Evolutionary conservation across 1,140 invertebrate genomes (phyloP), one percentile per base, ranked within the genome.

Genomic region (Drosophila insularis): DNA sequence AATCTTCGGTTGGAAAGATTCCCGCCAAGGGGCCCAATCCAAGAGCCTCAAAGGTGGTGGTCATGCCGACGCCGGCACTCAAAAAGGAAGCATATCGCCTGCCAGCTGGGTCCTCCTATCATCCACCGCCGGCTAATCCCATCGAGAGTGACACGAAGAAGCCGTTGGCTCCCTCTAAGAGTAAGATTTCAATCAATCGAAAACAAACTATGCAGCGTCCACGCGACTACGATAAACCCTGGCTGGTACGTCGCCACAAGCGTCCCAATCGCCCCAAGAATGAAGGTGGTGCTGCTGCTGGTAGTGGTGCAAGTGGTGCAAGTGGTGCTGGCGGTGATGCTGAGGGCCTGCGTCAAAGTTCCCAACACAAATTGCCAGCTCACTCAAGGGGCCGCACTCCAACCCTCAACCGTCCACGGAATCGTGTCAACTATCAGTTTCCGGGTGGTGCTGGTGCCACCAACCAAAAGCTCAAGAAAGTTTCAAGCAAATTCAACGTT

Each of bases 401-500:
- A 27, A 5, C 27, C 4, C 27, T 27, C 27, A 27, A 5, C 13
- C 31, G 19, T 1, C 63, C 71, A 40, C 23, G 37, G 21, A 55
- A 31, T 7, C 63, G 63, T 0, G 54, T 43, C 2, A 37, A 14
- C 7, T 69, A 64, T 13, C 74, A 75, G 32, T 75, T 64, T 4
- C 78, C 50, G 7, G 62, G 64, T 0, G 70, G 21, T 0, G 70
- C 81, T 3, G 78, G 68, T 0, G 64, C 74, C 14, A 68, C 67
- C 19, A 65, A 3, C 23, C 4, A 46, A 27, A 27, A 27, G 5
- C 27, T 27, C 5, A 27, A 27, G 1, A 1, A 27, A 27, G 4
- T 5, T 27, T 1, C 27, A 5, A 27, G 27, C 27, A 27, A 5
- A 0, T 27, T 5, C 6, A 27, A 27, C 1, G 27, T 27, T 6